A percentile compares a stretch with the other conserved stretches of the same genome.
phyloP scores from a whole-genome alignment of 2,888 invertebrate species.

The Pilophorus perplexus region DNA sequence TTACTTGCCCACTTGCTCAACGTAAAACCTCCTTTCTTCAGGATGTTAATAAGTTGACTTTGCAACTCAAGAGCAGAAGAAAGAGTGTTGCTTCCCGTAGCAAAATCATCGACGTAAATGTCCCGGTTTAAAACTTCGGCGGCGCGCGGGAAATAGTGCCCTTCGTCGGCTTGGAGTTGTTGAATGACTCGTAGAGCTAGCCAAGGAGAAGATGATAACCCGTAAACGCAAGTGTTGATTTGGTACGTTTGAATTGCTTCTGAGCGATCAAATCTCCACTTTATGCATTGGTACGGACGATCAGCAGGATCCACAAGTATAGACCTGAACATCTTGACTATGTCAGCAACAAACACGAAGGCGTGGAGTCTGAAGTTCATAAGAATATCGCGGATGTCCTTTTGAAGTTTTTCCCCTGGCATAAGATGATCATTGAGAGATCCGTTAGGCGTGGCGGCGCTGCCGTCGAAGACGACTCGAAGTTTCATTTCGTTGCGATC shows the following conservation, averaged over 20 bases:
- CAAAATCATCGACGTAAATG: conserved; percentile 5
- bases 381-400: conserved; percentile 23
- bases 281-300: not conserved
- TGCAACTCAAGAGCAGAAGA: conserved; percentile 42
- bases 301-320: conserved; percentile 14
- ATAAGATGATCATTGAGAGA: conserved; percentile 33
- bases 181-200: conserved; percentile 29
- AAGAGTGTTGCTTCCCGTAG: not conserved
- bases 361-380: conserved; percentile 1
- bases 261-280: not conserved
- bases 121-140: conserved; percentile 33
- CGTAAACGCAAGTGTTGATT: not conserved
- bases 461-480: conserved; percentile 36
- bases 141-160: conserved; percentile 42
- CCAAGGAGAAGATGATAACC: not conserved
- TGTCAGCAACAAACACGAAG: conserved; percentile 20
- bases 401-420: conserved; percentile 19
- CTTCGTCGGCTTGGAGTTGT: conserved; percentile 46
- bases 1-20: conserved; percentile 47
- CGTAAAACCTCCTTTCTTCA: conserved; percentile 42
- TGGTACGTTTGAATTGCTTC: not conserved
- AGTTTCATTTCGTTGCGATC: conserved; percentile 17
- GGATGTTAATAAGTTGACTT: conserved; percentile 43
- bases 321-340: conserved; percentile 25
- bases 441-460: conserved; percentile 23